Conservation (phyloP, 2,113 vertebrate genomes). For the Mohoua ochrocephala region DNA sequence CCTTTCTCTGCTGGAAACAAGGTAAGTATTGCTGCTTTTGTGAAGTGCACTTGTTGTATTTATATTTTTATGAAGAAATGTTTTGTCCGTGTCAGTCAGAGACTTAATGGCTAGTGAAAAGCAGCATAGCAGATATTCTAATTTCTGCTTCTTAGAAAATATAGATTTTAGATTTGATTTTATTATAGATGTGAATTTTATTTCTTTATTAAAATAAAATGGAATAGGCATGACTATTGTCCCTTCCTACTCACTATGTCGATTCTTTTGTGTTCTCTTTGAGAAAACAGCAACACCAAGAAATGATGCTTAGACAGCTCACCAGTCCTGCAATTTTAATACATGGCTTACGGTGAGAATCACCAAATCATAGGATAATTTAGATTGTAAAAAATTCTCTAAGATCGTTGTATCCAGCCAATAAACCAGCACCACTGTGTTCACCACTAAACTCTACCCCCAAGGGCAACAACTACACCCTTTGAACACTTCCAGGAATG, state of each 20-base stretch:
- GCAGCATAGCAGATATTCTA: background rate
- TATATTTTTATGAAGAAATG: background rate
- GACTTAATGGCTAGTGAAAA: background rate
- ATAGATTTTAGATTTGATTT: background rate
- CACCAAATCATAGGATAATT: accelerated
- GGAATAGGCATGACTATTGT: background rate
- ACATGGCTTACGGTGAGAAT: background rate
- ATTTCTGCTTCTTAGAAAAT: background rate
- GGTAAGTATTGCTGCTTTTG: background rate
- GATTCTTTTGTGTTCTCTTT: background rate
- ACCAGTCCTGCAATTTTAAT: background rate
- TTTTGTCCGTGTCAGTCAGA: background rate
- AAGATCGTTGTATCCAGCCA: no score
- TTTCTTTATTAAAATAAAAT: background rate
- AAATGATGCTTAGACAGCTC: background rate
- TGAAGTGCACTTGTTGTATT: background rate
- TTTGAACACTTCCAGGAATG: background rate
- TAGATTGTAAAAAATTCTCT: background rate
- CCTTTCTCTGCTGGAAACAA: background rate
- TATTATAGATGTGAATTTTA: background rate
- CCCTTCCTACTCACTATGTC: background rate
- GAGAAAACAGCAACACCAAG: background rate
- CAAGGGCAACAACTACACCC: no score
- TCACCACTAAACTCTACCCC: background rate
- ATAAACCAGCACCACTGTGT: no score